Evolutionary conservation across 2,113 vertebrate species (phyloP), one percentile per base, ranked within the genome.

Genomic region (Bos javanicus): DNA sequence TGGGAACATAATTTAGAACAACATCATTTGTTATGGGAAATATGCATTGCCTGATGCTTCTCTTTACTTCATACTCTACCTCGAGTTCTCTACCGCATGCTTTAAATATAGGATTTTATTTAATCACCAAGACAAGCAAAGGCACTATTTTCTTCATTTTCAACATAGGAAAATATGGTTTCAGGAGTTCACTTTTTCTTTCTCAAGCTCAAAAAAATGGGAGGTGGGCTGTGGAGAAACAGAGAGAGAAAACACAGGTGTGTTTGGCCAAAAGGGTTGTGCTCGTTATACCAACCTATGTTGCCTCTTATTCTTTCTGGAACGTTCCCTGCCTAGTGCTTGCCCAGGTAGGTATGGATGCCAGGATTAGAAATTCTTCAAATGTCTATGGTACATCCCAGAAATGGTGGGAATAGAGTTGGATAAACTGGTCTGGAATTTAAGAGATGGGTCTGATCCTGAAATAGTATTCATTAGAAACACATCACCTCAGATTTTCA

Each of bases 191-290:
- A n/a, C 14, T 12, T 95, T 89, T 82, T 64, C 3, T 60, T 78
- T 33, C 76, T 84, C 1, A 28, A n/a, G 25, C 19, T 76, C 9
- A 56, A 30, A 50, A 57, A 39, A 14, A 2, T 11, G 3, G 12
- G 0, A 26, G 2, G 4, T 33, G 33, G 5, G 3, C 19, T 15
- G 2, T 23, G 25, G 28, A 62, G 14, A 67, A 6, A 48, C 5
- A 12, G 25, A 8, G 12, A 57, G 43, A 59, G 7, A 36, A 71
- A 71, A 21, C 21, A 5, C 15, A 74, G 7, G 3, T 33, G 6
- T 43, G 48, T 50, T 10, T 43, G 26, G 21, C 23, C 50, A 11
- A 50, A 33, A 28, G 2, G 10, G 7, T 30, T 60, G 10, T 10
- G 17, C 1, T 46, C 60, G 57, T 36, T 89, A 6, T 25, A 39